These are phyloP conservation scores for Arge pagana DNA, from an alignment of 2,888 invertebrate species.

Conservation along the genomic window DNA sequence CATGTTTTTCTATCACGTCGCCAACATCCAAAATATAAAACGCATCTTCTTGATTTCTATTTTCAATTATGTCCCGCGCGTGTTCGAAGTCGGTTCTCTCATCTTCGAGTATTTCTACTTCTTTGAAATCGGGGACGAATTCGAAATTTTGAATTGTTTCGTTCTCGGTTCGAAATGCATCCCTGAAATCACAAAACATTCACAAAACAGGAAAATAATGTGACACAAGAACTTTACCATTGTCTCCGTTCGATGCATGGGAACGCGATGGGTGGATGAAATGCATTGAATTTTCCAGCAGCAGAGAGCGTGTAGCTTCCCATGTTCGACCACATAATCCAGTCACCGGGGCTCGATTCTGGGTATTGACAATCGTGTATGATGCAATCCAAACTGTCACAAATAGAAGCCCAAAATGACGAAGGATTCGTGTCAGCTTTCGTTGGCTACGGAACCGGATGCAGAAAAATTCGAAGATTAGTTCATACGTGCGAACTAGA, in stretches of 20 bases:
- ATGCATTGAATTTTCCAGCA: constrained; percentile 67
- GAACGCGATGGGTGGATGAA: constrained; percentile 55
- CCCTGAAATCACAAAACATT: too few species aligned
- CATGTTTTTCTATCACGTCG: constrained; percentile 44
- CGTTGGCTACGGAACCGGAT: too few species aligned
- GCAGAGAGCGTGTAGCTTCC: constrained; percentile 65
- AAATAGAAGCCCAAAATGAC: constrained; percentile 68
- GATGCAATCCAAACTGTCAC: constrained; percentile 65
- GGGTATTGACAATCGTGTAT: constrained; percentile 60
- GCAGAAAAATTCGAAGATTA: too few species aligned
- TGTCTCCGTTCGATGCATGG: constrained; percentile 51
- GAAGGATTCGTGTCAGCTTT: constrained; percentile 38
- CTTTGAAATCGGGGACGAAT: constrained; percentile 28
- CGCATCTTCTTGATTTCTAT: constrained; percentile 41
- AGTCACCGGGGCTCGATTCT: constrained; percentile 64
- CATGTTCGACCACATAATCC: constrained; percentile 67
- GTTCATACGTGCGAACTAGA: too few species aligned
- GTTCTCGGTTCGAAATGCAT: background rate
- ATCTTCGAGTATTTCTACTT: constrained; percentile 43
- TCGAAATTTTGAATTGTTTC: background rate
- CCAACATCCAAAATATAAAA: constrained; percentile 47
- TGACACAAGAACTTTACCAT: constrained; percentile 48
- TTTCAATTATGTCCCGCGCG: constrained; percentile 39
- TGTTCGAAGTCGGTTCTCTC: constrained; percentile 36
- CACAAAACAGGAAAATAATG: too few species aligned